These are phyloP conservation scores for Condylura cristata DNA, from an alignment of 2,113 vertebrate species.

Conservation along the genomic window DNA sequence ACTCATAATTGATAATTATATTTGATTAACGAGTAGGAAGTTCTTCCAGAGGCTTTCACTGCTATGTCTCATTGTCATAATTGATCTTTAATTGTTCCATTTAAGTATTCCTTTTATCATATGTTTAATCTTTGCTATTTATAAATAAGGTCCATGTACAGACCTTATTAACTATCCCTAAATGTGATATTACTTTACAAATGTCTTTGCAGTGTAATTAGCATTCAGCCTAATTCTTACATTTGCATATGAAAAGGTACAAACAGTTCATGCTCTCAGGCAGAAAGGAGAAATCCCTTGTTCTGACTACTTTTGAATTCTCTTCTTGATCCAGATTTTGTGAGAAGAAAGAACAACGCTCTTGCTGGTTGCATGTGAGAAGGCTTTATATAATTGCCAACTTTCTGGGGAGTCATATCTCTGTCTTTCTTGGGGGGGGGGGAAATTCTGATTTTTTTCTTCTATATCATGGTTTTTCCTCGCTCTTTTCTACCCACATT, in stretches of 20 bases:
- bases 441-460: neutral
- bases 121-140: slow-evolving; percentile 70
- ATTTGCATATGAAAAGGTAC: slow-evolving; percentile 77
- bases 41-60: slow-evolving; percentile 57
- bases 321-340: slow-evolving; percentile 62
- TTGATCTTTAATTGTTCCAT: slow-evolving; percentile 75
- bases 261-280: slow-evolving; percentile 41
- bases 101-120: slow-evolving; percentile 66
- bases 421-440: neutral
- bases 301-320: slow-evolving; percentile 65
- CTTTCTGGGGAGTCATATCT: neutral
- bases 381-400: neutral
- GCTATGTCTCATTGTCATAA: slow-evolving; percentile 59
- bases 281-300: slow-evolving; percentile 55
- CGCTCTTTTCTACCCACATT: neutral
- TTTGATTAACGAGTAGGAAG: slow-evolving; percentile 77
- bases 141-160: slow-evolving; percentile 61
- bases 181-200: slow-evolving; percentile 63
- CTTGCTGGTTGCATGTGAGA: neutral
- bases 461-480: neutral
- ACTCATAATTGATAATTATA: slow-evolving; percentile 78
- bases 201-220: slow-evolving; percentile 67
- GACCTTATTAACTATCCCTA: slow-evolving; percentile 60
- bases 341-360: slow-evolving; percentile 44
- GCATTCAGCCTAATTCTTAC: slow-evolving; percentile 42